Conservation (phyloP, 37 sponge, comb jelly and placozoan genomes). For the Dysidea cf. avara region DNA sequence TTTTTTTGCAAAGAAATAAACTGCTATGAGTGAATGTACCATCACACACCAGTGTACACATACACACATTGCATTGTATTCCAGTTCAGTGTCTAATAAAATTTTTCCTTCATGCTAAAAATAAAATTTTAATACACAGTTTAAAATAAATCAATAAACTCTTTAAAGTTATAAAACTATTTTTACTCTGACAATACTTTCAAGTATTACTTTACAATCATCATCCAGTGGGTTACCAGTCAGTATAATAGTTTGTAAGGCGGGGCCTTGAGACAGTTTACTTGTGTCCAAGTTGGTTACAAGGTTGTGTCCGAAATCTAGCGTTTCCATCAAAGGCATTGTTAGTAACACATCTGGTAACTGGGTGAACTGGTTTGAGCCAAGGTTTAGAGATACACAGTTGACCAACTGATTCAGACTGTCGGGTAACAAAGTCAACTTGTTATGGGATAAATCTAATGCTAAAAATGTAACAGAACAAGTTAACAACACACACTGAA, state of each 20-base stretch:
- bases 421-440: slow-evolving; percentile 28
- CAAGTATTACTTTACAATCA: background rate
- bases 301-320: slow-evolving; percentile 45
- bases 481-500: no score
- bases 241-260: slow-evolving; percentile 9
- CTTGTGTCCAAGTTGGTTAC: slow-evolving; percentile 12
- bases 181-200: slow-evolving; percentile 20
- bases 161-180: slow-evolving; percentile 5
- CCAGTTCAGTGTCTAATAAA: no score
- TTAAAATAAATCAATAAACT: background rate
- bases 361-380: slow-evolving; percentile 25
- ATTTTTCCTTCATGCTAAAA: no score
- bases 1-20: no score
- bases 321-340: slow-evolving; percentile 6
- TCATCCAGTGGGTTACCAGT: slow-evolving; percentile 16
- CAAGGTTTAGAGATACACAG: slow-evolving; percentile 14
- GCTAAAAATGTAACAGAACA: slow-evolving; percentile 12
- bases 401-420: background rate
- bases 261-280: background rate
- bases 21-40: no score
- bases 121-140: no score
- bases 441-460: slow-evolving; percentile 38
- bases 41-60: no score
- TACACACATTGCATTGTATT: no score
- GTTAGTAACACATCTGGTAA: slow-evolving; percentile 24